phyloP scores from a whole-genome alignment of 2,888 invertebrate species.

The Diarsia brunnea region DNA sequence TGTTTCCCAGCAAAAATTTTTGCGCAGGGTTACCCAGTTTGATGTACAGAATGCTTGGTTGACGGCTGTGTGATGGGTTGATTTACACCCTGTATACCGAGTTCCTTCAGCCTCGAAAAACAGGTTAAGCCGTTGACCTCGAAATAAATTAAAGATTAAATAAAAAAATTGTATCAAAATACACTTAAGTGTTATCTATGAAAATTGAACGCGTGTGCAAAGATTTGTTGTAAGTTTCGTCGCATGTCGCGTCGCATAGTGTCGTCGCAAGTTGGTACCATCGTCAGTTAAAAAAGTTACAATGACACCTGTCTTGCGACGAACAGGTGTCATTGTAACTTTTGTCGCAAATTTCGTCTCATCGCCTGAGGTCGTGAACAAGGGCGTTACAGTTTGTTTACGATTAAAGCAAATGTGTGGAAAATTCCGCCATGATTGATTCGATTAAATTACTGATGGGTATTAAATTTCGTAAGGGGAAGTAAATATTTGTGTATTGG shows the following conservation, averaged over 20 bases:
- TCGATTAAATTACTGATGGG: slow-evolving; percentile 12
- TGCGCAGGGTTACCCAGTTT: too few species aligned
- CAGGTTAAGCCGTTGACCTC: too few species aligned
- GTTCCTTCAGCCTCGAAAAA: too few species aligned
- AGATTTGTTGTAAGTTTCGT: not conserved
- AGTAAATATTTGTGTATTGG: not conserved
- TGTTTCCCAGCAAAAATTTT: too few species aligned
- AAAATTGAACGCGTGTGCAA: too few species aligned
- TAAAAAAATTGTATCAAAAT: too few species aligned
- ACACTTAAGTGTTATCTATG: not conserved
- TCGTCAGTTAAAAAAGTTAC: too few species aligned
- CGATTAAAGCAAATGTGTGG: slow-evolving; percentile 7
- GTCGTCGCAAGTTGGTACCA: too few species aligned
- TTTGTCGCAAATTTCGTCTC: not conserved
- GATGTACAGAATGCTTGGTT: too few species aligned
- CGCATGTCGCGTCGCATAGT: not conserved
- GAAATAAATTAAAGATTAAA: not conserved
- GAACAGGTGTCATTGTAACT: not conserved
- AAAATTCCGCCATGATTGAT: slow-evolving; percentile 12
- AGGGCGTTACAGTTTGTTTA: slow-evolving; percentile 1
- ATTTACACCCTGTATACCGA: too few species aligned
- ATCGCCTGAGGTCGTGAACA: not conserved
- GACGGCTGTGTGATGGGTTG: too few species aligned
- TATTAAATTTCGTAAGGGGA: not conserved
- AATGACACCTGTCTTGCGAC: too few species aligned